Base-by-base conservation (phyloP, 2,113 vertebrate species). In the Tachuris rubrigastra region DNA sequence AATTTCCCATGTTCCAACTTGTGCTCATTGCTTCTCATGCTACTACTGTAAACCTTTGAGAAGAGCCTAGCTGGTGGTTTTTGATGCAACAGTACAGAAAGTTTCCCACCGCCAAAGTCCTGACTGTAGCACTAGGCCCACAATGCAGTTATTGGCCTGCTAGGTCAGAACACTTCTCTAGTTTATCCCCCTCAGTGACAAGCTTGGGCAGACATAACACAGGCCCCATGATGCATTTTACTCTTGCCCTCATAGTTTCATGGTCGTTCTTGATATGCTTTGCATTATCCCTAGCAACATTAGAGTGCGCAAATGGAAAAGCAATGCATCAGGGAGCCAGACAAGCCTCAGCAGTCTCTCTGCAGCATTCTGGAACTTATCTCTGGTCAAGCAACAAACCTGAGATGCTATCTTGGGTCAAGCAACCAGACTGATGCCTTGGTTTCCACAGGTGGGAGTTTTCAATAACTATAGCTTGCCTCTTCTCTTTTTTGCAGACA, bases 61-160 rank as follows among this genome's bases (percentile, higher is more conserved):
- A 73, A 52, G 13, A 83, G 8, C 23, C 12, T 27, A 25, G n/a
- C 8, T 47, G 24, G 3, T 11, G 8, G 14, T 53, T 24, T 15
- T 89, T 31, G 39, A 62, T 89, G 53, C 30, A 62, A 35, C 17
- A 37, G 30, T 41, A 8, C 9, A 46, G 41, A 60, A 25, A n/a
- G n/a, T 9, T 14, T 41, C 12, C 44, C 33, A n/a, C 25, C 50
- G 17, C 20, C 44, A 69, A 65, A 90, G 31, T 22, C 39, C 39
- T 68, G 44, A 8, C 44, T 59, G 39, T 0, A 0, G 24, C 39
- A 37, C 3, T 23, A 52, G 30, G 17, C 25, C 41, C 5, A 8
- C 14, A 35, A 5, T 11, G 2, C 22, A 55, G n/a, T 8, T 67
- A 5, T 19, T 52, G 52, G 37, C 8, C 20, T 60, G 10, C 27